phyloP scores from a whole-genome alignment of 2,797 vertebrate genomes.

The Champsocephalus esox region DNA sequence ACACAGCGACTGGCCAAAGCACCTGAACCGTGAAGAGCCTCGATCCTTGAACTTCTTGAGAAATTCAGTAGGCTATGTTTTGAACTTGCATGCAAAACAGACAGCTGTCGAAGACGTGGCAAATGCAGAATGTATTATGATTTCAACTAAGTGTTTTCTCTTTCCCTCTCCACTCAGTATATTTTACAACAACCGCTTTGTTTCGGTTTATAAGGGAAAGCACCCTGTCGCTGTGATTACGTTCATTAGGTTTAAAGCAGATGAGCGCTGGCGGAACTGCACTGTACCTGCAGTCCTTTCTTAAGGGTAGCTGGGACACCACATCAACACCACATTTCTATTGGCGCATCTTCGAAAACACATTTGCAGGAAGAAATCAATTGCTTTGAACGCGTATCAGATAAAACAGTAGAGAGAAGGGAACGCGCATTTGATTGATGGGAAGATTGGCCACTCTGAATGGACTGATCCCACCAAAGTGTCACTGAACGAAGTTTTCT shows the following conservation, averaged over 20 bases:
- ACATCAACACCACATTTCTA: constrained; percentile 3
- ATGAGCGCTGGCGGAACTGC: constrained; percentile 54
- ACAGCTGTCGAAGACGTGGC: constrained; percentile 43
- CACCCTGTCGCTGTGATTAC: constrained; percentile 18
- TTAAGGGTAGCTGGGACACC: constrained; percentile 49
- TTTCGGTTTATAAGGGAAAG: constrained; percentile 71
- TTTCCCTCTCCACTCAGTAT: constrained; percentile 23
- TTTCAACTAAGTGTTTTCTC: constrained; percentile 31
- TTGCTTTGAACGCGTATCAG: constrained; percentile 20
- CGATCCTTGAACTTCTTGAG: constrained; percentile 50
- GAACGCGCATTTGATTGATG: constrained; percentile 43
- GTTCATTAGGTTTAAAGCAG: constrained; percentile 35
- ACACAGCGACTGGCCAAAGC: background rate
- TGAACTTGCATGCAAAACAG: constrained; percentile 54
- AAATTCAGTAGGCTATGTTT: constrained; percentile 57
- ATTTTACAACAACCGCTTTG: constrained; percentile 14
- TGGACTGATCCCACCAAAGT: constrained; percentile 22
- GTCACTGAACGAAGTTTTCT: constrained; percentile 32
- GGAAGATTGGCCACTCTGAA: constrained; percentile 43
- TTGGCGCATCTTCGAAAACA: constrained; percentile 13
- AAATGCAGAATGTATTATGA: constrained; percentile 50
- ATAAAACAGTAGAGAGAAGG: constrained; percentile 19
- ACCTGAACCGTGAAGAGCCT: constrained; percentile 15
- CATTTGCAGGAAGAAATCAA: constrained; percentile 1
- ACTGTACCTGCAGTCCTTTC: constrained; percentile 50